Base-by-base conservation (phyloP, 2,113 vertebrate species). In the Calypte anna region DNA sequence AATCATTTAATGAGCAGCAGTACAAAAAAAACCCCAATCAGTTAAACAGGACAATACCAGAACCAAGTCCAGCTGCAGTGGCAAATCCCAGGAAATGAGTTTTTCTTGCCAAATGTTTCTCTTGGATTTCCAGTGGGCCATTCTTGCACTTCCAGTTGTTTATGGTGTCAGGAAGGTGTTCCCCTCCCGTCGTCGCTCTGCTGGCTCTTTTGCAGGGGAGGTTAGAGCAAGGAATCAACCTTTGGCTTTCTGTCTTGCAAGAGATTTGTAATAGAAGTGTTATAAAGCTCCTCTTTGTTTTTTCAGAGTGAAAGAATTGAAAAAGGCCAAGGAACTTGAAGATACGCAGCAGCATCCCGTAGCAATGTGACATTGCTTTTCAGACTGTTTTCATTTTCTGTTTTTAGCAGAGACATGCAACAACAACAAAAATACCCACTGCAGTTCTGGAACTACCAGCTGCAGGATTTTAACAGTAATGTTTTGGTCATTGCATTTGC, bases 251-350 rank as follows among this genome's bases (percentile, higher is more conserved):
- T 96, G 44, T 72, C 22, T 84, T 44, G n/a, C 66, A 31, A 44
- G 62, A 53, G 31, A 12, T 61, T 38, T 44, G 66, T 33, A 23
- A 83, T 82, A 16, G 58, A 97, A 88, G 67, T 93, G 31, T 97
- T 93, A 70, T 40, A 75, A 79, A 96, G 96, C 91, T 95, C 69
- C 90, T 96, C 90, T 96, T 98, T 97, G 97, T 97, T 96, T 98
- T 99, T 99, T 88, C 98, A 99, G 99, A 99, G 99, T 98, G 99
- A 99, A 99, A 99, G 99, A 99, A 98, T 99, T 99, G 99, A 99
- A 98, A 99, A 99, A 98, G 99, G 99, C 99, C 99, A 99, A 98
- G 99, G 99, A 99, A 99, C 99, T 98, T 99, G 99, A 99, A 99
- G 98, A 98, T 96, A 95, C 96, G 96, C 98, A 98, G 98, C 98